Percentiles rank a stretch among this genome's conserved stretches.
phyloP scores from a whole-genome alignment of 2,113 vertebrate species.

The Symphodus melops region DNA sequence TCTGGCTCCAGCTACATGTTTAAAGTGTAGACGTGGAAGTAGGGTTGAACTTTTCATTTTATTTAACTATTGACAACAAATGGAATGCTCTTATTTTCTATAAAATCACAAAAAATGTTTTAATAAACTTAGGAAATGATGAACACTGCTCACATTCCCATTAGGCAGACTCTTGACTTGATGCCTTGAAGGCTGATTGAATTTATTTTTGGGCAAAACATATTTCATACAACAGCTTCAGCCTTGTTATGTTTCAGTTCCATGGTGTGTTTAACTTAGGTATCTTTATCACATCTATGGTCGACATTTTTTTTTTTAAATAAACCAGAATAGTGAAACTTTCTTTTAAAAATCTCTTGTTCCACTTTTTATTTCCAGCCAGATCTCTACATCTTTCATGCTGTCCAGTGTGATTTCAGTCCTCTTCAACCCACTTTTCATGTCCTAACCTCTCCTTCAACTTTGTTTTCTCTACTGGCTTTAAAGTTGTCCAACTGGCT shows the following conservation, averaged over 20 bases:
- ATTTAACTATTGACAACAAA: neutral
- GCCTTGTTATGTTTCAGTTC: neutral
- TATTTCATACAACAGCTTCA: neutral
- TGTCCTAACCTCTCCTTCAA: neutral
- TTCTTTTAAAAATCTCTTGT: slow-evolving; percentile 26
- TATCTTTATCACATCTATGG: slow-evolving; percentile 30
- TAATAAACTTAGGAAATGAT: too few species aligned
- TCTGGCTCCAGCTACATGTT: too few species aligned
- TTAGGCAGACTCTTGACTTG: too few species aligned
- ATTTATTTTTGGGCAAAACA: neutral
- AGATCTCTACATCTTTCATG: slow-evolving; percentile 18
- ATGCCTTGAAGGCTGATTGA: too few species aligned
- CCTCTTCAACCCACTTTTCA: neutral
- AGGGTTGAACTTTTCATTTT: neutral
- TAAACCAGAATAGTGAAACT: slow-evolving; percentile 4
- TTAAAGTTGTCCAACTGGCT: neutral
- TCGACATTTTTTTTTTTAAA: slow-evolving; percentile 32
- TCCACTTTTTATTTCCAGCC: slow-evolving; percentile 12
- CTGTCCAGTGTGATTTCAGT: neutral
- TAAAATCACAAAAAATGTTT: too few species aligned
- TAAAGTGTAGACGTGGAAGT: too few species aligned
- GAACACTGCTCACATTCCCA: neutral
- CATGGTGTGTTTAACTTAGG: slow-evolving; percentile 47
- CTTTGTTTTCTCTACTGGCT: neutral
- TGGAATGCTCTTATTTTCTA: too few species aligned